These are phyloP conservation scores for Drosophila sturtevanti DNA, from an alignment of 1,140 invertebrate species.

Conservation along the genomic window DNA sequence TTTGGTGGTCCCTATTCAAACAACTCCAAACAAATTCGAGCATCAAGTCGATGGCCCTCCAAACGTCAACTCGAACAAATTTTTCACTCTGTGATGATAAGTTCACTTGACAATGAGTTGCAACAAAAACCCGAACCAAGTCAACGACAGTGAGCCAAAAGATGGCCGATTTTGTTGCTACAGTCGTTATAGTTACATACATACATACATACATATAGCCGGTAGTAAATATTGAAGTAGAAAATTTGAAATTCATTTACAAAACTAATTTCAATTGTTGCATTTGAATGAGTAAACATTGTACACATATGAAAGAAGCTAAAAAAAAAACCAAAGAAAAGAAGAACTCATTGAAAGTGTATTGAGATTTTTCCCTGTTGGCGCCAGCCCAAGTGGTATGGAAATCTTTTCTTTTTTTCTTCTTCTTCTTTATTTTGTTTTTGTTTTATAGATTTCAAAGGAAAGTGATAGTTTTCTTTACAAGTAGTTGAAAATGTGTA, in stretches of 20 bases:
- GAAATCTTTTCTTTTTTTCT: conserved; percentile 35
- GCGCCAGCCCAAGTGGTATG: conserved; percentile 64
- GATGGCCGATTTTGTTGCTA: conserved; percentile 25
- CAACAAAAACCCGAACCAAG: conserved; percentile 71
- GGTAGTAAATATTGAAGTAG: conserved; percentile 71
- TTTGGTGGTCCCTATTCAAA: conserved; percentile 80
- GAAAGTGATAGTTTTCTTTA: conserved; percentile 63
- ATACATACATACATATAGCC: conserved; percentile 30
- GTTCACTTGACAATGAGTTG: conserved; percentile 81
- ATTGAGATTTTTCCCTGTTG: conserved; percentile 73
- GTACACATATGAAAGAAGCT: conserved; percentile 34
- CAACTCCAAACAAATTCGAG: conserved; percentile 80
- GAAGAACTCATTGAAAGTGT: conserved; percentile 33
- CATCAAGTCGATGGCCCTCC: conserved; percentile 73
- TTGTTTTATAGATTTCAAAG: conserved; percentile 38
- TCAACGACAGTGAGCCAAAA: conserved; percentile 26
- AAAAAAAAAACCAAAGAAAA: background rate
- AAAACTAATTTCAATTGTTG: conserved; percentile 80
- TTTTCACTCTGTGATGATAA: conserved; percentile 57
- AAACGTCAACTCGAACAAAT: conserved; percentile 79
- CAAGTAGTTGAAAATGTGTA: background rate
- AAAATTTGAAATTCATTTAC: conserved; percentile 78
- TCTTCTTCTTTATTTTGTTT: background rate
- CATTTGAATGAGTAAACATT: conserved; percentile 53
- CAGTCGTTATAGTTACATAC: background rate